Conservation (phyloP, 2,888 invertebrate genomes). For the Cybosia mesomella region DNA sequence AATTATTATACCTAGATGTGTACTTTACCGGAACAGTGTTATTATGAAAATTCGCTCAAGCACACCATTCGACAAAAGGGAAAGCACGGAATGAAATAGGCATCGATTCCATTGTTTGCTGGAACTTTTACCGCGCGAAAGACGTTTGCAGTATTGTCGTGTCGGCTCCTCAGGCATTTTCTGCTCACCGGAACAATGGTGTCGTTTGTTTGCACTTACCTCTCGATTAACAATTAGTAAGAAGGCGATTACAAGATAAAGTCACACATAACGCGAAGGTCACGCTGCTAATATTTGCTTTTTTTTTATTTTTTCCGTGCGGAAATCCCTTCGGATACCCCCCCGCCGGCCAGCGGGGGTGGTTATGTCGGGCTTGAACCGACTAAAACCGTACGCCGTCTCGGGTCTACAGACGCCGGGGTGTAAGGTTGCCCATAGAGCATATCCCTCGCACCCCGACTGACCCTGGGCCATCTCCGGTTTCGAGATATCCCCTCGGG, state of each 20-base stretch:
- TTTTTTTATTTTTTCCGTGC: too few relatives aligned
- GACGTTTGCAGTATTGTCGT: slow-evolving; percentile 72
- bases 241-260: slow-evolving; percentile 64
- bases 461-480: too few relatives aligned
- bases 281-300: slow-evolving; percentile 28
- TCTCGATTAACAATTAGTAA: slow-evolving; percentile 64
- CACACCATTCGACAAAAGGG: slow-evolving; percentile 67
- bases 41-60: slow-evolving; percentile 65
- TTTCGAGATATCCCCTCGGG: too few relatives aligned
- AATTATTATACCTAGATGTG: slow-evolving; percentile 45
- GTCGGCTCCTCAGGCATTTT: slow-evolving; percentile 61
- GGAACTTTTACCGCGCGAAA: slow-evolving; percentile 72
- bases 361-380: too few relatives aligned
- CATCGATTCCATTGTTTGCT: slow-evolving; percentile 73
- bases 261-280: slow-evolving; percentile 24
- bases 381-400: too few relatives aligned
- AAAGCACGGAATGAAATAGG: slow-evolving; percentile 76
- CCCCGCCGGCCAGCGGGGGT: too few relatives aligned
- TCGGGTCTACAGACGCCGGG: too few relatives aligned
- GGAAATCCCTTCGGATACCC: too few relatives aligned
- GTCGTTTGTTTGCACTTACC: slow-evolving; percentile 67
- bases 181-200: slow-evolving; percentile 69
- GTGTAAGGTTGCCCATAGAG: too few relatives aligned
- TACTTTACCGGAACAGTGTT: slow-evolving; percentile 56
- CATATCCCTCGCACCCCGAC: too few relatives aligned